Evolutionary conservation across 2,888 invertebrate species (phyloP).

Genomic region (Hydroisotoma schaefferi): DNA sequence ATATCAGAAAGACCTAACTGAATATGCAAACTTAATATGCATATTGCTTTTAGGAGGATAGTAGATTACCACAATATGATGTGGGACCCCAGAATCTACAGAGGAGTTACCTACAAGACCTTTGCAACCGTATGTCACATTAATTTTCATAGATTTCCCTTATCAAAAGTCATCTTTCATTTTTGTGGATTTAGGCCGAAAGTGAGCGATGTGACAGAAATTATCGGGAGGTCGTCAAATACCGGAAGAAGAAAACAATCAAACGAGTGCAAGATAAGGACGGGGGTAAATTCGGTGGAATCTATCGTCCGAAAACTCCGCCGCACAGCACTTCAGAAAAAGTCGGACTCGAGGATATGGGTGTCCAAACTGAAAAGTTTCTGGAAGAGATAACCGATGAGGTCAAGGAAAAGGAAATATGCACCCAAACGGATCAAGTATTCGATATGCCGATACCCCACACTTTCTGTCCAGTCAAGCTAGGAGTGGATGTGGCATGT

Average conservation of each 20-base stretch:
- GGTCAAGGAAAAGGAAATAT: constrained; percentile 63
- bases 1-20: too few relatives aligned
- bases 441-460: constrained; percentile 78
- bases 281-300: constrained; percentile 19
- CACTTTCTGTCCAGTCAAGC: constrained; percentile 63
- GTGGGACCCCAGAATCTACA: constrained; percentile 80
- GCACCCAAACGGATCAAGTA: constrained; percentile 81
- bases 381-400: constrained; percentile 48
- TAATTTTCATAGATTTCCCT: background rate
- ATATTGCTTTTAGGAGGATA: constrained; percentile 50
- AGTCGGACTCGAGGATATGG: constrained; percentile 23
- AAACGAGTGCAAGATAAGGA: constrained; percentile 8
- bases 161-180: background rate
- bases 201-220: constrained; percentile 21
- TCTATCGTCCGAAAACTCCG: constrained; percentile 20
- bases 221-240: constrained; percentile 6
- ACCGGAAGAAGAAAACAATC: background rate
- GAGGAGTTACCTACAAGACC: constrained; percentile 69
- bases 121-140: constrained; percentile 11
- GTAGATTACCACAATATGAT: constrained; percentile 73
- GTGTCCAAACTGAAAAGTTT: constrained; percentile 34
- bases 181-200: constrained; percentile 16
- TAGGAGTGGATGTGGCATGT: constrained; percentile 73
- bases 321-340: constrained; percentile 11
- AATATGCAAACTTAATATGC: too few relatives aligned